These are phyloP conservation scores for Tetranychus truncatus DNA, from an alignment of 2,888 invertebrate genomes.

Conservation along the genomic window DNA sequence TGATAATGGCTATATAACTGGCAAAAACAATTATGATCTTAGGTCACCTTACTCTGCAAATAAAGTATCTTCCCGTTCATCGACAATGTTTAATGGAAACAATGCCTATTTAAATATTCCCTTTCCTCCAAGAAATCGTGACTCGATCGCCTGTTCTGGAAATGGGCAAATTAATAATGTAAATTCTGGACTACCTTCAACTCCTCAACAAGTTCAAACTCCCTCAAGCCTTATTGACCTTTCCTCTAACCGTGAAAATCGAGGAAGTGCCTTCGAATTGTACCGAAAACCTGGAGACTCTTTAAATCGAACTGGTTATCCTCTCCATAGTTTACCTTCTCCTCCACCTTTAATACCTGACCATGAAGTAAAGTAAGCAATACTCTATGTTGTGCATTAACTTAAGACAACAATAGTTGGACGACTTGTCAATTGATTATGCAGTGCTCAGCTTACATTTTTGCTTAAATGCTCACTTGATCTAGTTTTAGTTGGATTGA, in stretches of 20 bases:
- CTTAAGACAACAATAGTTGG: too few relatives aligned
- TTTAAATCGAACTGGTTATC: conserved; percentile 3
- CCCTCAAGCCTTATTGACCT: conserved; percentile 39
- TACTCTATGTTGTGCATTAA: neutral
- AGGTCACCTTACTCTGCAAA: conserved; percentile 15
- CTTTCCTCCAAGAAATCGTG: conserved; percentile 21
- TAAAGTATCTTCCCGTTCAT: conserved; percentile 10
- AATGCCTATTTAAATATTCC: conserved; percentile 27
- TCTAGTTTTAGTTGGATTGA: too few relatives aligned
- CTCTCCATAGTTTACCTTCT: conserved; percentile 5
- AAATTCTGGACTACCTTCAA: conserved; percentile 11
- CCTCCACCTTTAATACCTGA: conserved; percentile 10
- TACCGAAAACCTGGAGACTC: conserved; percentile 54
- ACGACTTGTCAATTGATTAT: too few relatives aligned
- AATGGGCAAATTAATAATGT: neutral
- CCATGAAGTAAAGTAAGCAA: conserved; percentile 12
- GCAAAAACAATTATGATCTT: conserved; percentile 15
- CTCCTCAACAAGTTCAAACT: conserved; percentile 21
- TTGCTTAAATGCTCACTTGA: too few relatives aligned
- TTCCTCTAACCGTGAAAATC: conserved; percentile 62
- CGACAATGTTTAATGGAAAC: conserved; percentile 10
- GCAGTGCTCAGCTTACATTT: too few relatives aligned
- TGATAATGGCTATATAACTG: conserved; percentile 15
- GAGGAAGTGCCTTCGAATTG: conserved; percentile 83
- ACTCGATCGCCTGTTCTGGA: neutral